Conservation (phyloP, 2,888 invertebrate species). For the Apodemia hepburni region DNA sequence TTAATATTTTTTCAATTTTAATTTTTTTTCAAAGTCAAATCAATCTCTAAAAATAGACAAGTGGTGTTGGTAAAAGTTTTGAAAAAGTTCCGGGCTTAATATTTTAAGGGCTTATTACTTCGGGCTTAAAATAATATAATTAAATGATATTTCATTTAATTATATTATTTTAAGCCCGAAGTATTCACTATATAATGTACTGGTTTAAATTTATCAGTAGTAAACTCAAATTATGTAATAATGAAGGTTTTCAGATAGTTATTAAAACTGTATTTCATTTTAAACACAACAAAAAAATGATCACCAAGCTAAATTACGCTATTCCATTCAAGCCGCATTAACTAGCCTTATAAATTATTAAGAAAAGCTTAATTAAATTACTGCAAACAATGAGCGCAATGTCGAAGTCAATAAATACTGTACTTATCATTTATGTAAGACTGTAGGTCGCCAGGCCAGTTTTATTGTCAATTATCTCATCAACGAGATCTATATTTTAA, state of each 20-base stretch:
- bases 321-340: neutral
- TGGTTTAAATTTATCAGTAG: too few relatives aligned
- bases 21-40: too few relatives aligned
- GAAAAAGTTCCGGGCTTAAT: too few relatives aligned
- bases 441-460: constrained; percentile 57
- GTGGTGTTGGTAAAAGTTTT: too few relatives aligned
- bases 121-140: too few relatives aligned
- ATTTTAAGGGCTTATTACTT: too few relatives aligned
- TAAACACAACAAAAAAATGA: neutral
- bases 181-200: neutral
- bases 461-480: constrained; percentile 78
- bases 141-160: too few relatives aligned
- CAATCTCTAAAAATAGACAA: too few relatives aligned
- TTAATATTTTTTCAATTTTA: too few relatives aligned
- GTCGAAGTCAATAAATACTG: constrained; percentile 51
- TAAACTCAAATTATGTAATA: too few relatives aligned
- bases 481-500: constrained; percentile 74
- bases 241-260: neutral
- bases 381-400: constrained; percentile 39
- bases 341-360: constrained; percentile 24
- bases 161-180: neutral
- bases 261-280: neutral
- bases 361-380: constrained; percentile 28
- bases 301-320: neutral
- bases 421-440: constrained; percentile 46